These are phyloP conservation scores for Tortrix viridana DNA, from an alignment of 2,888 invertebrate species.

Conservation along the genomic window DNA sequence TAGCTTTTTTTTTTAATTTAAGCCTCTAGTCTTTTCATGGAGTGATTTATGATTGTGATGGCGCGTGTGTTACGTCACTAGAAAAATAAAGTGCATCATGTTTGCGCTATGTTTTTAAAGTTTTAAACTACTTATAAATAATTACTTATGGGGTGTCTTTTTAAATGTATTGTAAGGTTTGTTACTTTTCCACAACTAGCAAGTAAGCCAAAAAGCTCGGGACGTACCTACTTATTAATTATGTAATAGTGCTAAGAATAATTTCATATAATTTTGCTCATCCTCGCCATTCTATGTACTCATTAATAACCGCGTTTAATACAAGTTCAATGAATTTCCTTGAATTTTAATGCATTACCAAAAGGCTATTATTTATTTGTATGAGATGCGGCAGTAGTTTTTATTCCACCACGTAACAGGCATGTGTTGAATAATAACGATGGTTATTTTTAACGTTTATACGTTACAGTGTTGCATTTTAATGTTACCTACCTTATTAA, in stretches of 20 bases:
- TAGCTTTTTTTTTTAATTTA: conserved; percentile 13
- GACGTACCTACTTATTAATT: too few species aligned
- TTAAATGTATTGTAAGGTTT: too few species aligned
- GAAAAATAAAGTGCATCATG: too few species aligned
- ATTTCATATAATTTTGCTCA: background rate
- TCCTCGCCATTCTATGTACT: background rate
- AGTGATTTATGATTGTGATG: conserved; percentile 15
- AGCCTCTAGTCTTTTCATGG: background rate
- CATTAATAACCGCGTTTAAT: conserved; percentile 37
- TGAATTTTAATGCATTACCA: conserved; percentile 56
- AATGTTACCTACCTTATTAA: conserved; percentile 37
- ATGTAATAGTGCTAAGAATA: too few species aligned
- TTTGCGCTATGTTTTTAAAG: too few species aligned
- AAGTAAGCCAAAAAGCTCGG: too few species aligned
- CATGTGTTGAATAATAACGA: conserved; percentile 51
- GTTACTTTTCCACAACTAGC: too few species aligned
- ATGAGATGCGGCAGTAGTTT: conserved; percentile 53
- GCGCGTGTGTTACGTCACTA: conserved; percentile 9
- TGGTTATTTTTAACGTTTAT: conserved; percentile 22
- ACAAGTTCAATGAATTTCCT: conserved; percentile 63
- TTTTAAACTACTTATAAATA: too few species aligned
- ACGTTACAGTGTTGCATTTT: conserved; percentile 37
- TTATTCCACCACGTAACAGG: conserved; percentile 50
- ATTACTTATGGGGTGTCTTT: too few species aligned
- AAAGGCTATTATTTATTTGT: conserved; percentile 51